Evolutionary conservation across 2,888 invertebrate genomes (phyloP).

Genomic region (Melanchra persicariae): DNA sequence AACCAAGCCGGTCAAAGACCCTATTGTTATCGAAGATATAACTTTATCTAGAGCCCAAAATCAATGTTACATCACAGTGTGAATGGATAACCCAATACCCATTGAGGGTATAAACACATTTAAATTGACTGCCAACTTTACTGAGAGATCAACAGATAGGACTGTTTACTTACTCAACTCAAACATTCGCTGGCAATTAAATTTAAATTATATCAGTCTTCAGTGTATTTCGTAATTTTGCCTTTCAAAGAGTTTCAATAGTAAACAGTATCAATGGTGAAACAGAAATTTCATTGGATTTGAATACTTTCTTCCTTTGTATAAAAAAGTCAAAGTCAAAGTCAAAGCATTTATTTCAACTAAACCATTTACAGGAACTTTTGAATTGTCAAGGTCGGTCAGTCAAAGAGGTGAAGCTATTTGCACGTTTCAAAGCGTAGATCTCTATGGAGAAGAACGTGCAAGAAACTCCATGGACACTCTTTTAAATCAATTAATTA

Average conservation of each 20-base stretch:
- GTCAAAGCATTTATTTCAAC: too few species aligned
- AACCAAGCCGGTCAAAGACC: too few species aligned
- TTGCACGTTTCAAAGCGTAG: too few species aligned
- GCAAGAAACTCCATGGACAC: too few species aligned
- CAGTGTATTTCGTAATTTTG: slow-evolving; percentile 20
- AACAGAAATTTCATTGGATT: neutral
- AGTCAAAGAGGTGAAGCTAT: too few species aligned
- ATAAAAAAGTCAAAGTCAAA: too few species aligned
- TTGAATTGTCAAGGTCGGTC: too few species aligned
- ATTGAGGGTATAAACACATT: slow-evolving; percentile 12
- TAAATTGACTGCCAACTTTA: slow-evolving; percentile 24
- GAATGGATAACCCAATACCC: neutral
- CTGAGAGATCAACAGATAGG: neutral
- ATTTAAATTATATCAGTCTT: slow-evolving; percentile 29
- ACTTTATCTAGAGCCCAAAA: neutral
- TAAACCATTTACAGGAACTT: too few species aligned
- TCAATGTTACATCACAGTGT: neutral
- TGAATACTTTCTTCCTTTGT: neutral
- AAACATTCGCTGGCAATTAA: slow-evolving; percentile 34
- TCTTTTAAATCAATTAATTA: too few species aligned
- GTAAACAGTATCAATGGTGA: slow-evolving; percentile 2
- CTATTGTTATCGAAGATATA: too few species aligned
- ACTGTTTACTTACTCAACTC: slow-evolving; percentile 16
- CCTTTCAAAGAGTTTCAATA: slow-evolving; percentile 18
- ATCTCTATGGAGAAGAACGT: too few species aligned